Percentiles rank a stretch among this genome's conserved stretches.
Conservation (phyloP, 2,113 vertebrate genomes). For the Seriola rivoliana region DNA sequence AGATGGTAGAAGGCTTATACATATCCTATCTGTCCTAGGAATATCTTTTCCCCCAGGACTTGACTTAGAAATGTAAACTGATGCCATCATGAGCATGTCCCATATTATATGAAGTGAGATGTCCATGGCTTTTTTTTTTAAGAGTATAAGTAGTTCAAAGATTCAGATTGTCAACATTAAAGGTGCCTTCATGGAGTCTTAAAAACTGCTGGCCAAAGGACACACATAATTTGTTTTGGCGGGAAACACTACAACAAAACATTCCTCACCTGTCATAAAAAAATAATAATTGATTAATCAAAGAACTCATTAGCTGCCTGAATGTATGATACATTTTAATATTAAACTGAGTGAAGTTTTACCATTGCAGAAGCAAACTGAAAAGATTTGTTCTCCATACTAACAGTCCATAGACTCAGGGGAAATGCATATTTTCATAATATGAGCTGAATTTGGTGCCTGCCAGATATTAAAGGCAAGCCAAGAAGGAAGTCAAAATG, state of each 20-base stretch:
- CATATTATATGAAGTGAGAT: too few species aligned
- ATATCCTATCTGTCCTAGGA: background rate
- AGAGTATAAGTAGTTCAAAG: too few species aligned
- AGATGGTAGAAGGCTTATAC: background rate
- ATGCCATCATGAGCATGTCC: background rate
- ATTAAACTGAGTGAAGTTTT: background rate
- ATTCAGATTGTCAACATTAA: background rate
- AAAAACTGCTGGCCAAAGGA: background rate
- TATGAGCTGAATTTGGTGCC: constrained; percentile 36
- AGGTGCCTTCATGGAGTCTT: background rate
- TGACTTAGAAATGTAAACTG: background rate
- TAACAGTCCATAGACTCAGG: constrained; percentile 38
- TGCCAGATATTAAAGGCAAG: constrained; percentile 28
- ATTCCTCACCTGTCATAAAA: background rate
- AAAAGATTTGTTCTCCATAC: background rate
- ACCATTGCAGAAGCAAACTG: background rate
- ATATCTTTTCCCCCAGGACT: background rate
- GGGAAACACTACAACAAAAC: too few species aligned
- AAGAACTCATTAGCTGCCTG: background rate
- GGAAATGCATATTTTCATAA: constrained; percentile 46
- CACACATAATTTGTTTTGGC: too few species aligned
- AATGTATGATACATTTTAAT: background rate
- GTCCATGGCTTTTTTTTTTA: too few species aligned
- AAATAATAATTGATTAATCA: background rate
- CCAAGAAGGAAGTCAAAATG: constrained; percentile 13